Base-by-base conservation (phyloP, 2,113 vertebrate species). In the Poeciliopsis occidentalis region DNA sequence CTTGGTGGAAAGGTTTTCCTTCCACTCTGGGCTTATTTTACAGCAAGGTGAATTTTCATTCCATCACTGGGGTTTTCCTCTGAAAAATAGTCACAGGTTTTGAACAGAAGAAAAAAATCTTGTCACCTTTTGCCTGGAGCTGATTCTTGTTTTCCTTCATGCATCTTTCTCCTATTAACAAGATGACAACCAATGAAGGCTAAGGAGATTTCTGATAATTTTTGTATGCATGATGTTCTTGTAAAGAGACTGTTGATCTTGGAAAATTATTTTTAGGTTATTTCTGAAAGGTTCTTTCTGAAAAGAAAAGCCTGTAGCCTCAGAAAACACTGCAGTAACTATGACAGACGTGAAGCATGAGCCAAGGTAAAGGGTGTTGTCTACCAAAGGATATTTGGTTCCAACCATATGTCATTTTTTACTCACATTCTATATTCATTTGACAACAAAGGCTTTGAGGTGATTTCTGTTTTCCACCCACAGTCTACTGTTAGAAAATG, bases 1-100 rank as follows among this genome's bases (percentile, higher is more conserved):
- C 79, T 79, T 75, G 68, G 75, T 83, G 73, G 31, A 74, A 79
- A 82, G 29, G 63, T 39, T 80, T 78, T 75, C 30, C 71, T 83
- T 83, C 29, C 22, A 12, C 12, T 27, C 47, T 61, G 67, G 51
- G 19, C 37, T 78, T 30, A 57, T 77, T 85, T 78, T 67, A 29
- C 73, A 73, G 34, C 44, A 30, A 37, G 39, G 62, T 26, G 39
- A 22, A 61, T 80, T 80, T 74, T 34, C 61, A 31, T 81, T 64
- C 64, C 26, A 73, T 27, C 32, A 64, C 44, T 57, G 11, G 1
- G 4, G 0, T 54, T 62, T 75, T 69, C 17, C 12, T 32, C 69
- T 10, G 0, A 32, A 22, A n/a, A 31, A 24, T 31, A 60, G 22
- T 57, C 51, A 57, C 2, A 57, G 51, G 6, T 57, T 24, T 57